Conservation (phyloP, 2,888 invertebrate species). For the Dryadula phaetusa region DNA sequence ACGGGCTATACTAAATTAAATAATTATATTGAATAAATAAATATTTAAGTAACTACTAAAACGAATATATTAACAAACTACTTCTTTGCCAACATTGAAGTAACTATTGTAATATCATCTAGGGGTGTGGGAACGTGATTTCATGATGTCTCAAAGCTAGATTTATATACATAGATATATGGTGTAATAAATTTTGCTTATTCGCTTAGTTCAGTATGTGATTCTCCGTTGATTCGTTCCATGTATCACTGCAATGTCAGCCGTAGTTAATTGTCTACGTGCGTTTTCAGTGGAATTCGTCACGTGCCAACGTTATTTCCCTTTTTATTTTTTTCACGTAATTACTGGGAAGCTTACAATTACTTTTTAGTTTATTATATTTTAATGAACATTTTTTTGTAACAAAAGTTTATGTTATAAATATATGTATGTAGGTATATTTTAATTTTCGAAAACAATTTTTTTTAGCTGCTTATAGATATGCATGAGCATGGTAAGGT, state of each 20-base stretch:
- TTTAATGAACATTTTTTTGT: constrained; percentile 1
- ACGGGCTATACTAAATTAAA: not conserved
- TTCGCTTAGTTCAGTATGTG: constrained; percentile 27
- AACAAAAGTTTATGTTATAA: not conserved
- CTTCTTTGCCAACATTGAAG: not conserved
- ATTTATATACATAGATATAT: not conserved
- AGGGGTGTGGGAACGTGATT: not conserved
- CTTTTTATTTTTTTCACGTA: constrained; percentile 44
- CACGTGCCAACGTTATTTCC: constrained; percentile 59
- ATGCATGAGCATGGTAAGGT: too few relatives aligned
- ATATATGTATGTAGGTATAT: not conserved
- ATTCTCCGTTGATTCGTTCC: constrained; percentile 36
- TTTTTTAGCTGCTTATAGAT: not conserved
- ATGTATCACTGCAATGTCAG: constrained; percentile 74
- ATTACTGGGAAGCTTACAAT: constrained; percentile 26
- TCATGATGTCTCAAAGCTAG: constrained; percentile 7
- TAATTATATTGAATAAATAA: not conserved
- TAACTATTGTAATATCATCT: not conserved
- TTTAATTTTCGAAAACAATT: too few relatives aligned
- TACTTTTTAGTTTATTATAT: constrained; percentile 14
- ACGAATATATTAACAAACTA: not conserved
- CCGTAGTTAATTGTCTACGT: constrained; percentile 77
- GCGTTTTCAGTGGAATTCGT: constrained; percentile 74
- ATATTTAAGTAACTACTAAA: not conserved
- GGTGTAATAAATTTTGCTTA: constrained; percentile 26